Percentiles rank a stretch among this genome's conserved stretches.
Conservation (phyloP, 1,140 invertebrate genomes). For the Meloidogyne chitwoodi region DNA sequence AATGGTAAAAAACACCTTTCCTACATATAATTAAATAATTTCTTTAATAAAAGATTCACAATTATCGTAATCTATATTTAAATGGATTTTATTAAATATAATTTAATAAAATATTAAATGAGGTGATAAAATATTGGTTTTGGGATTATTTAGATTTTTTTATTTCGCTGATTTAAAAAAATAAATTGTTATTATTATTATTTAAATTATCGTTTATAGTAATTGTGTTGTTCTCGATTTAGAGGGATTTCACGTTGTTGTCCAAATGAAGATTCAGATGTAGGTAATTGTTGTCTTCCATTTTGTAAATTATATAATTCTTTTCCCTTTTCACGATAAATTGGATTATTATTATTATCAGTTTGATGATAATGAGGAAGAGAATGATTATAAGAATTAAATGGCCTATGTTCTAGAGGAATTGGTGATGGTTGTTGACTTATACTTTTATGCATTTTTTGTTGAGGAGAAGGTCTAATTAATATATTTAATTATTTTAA, state of each 20-base stretch:
- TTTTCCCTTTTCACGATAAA: neutral
- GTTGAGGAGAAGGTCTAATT: neutral
- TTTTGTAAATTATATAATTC: neutral
- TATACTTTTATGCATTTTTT: neutral
- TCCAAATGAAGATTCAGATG: too few relatives aligned
- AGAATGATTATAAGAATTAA: neutral
- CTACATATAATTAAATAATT: too few relatives aligned
- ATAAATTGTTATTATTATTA: neutral
- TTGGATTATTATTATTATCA: neutral
- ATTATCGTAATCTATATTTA: too few relatives aligned
- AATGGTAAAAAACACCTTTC: too few relatives aligned
- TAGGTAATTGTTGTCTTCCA: too few relatives aligned
- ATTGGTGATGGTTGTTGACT: neutral
- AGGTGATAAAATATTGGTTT: too few relatives aligned
- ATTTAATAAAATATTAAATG: too few relatives aligned
- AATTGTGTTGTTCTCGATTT: neutral
- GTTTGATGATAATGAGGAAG: neutral
- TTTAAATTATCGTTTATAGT: neutral
- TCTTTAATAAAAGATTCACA: too few relatives aligned
- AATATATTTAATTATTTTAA: neutral
- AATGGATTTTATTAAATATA: too few relatives aligned
- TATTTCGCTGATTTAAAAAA: too few relatives aligned
- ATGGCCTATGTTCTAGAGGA: neutral
- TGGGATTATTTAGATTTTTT: too few relatives aligned
- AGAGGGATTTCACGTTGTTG: neutral